Evolutionary conservation across 2,797 vertebrate genomes (phyloP).

Genomic region (Cirrhinus mrigala): DNA sequence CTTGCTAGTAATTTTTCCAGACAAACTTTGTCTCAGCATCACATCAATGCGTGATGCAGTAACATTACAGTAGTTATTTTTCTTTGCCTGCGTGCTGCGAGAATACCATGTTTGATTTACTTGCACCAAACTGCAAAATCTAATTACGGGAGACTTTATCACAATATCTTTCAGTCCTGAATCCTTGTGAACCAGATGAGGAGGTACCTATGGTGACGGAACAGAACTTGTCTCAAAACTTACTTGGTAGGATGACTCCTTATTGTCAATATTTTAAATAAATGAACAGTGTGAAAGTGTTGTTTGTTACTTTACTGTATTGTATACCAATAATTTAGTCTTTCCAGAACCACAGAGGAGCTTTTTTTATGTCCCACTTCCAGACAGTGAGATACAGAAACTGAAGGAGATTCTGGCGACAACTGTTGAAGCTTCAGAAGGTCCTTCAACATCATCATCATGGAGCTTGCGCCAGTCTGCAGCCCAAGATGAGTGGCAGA

Average conservation of each 20-base stretch:
- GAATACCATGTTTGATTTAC: background rate
- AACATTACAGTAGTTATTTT: background rate
- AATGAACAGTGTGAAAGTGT: background rate
- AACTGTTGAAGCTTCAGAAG: background rate
- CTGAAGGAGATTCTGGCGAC: background rate
- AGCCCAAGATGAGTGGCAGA: constrained; percentile 30
- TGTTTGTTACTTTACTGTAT: background rate
- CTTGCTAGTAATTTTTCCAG: background rate
- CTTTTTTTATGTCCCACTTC: background rate
- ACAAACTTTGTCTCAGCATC: background rate
- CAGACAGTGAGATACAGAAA: background rate
- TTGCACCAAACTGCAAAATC: background rate
- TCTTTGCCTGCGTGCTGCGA: background rate
- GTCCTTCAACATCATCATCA: background rate
- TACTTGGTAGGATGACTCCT: background rate
- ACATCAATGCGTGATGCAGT: background rate
- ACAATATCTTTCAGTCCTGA: background rate
- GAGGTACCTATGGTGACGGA: background rate
- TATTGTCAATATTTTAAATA: background rate
- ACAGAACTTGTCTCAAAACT: background rate
- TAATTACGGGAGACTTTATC: background rate
- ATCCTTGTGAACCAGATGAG: background rate
- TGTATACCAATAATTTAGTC: background rate
- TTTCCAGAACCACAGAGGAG: background rate
- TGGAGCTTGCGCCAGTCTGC: background rate